Evolutionary conservation across 2,113 vertebrate species (phyloP).

Genomic region (Camelus bactrianus): DNA sequence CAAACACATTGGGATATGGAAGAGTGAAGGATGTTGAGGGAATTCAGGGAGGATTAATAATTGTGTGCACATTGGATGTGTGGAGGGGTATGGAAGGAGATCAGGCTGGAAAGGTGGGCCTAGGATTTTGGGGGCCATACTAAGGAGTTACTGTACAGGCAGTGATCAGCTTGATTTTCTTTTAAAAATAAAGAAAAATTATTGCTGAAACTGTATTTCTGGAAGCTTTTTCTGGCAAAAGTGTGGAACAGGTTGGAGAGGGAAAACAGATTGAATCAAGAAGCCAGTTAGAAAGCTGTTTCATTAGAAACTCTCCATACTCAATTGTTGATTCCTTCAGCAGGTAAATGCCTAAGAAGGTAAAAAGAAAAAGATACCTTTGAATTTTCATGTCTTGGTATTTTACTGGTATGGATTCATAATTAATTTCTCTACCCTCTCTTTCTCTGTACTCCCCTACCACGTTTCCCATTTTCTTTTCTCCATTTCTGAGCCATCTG

Average conservation of each 20-base stretch:
- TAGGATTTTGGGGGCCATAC: background rate
- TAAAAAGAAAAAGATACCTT: background rate
- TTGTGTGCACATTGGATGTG: background rate
- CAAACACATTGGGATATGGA: background rate
- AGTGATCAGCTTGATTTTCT: background rate
- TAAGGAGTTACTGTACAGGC: background rate
- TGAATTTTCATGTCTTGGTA: conserved; percentile 13
- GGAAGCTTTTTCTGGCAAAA: conserved; percentile 19
- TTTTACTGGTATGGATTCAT: background rate
- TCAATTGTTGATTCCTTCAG: background rate
- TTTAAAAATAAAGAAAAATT: conserved; percentile 9
- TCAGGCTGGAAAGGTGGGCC: background rate
- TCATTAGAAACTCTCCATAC: background rate
- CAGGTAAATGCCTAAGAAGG: background rate
- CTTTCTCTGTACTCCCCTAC: background rate
- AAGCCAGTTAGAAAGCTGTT: conserved; percentile 3
- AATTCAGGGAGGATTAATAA: background rate
- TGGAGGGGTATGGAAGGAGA: background rate
- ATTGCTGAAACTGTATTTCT: background rate
- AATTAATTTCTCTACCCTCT: background rate
- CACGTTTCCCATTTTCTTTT: background rate
- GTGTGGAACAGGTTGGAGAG: background rate
- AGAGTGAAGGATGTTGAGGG: background rate
- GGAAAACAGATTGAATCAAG: background rate
- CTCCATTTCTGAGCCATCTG: conserved; percentile 45